Evolutionary conservation across 2,797 vertebrate species (phyloP), one percentile per base, ranked within the genome.

Genomic region (Falco cherrug): DNA sequence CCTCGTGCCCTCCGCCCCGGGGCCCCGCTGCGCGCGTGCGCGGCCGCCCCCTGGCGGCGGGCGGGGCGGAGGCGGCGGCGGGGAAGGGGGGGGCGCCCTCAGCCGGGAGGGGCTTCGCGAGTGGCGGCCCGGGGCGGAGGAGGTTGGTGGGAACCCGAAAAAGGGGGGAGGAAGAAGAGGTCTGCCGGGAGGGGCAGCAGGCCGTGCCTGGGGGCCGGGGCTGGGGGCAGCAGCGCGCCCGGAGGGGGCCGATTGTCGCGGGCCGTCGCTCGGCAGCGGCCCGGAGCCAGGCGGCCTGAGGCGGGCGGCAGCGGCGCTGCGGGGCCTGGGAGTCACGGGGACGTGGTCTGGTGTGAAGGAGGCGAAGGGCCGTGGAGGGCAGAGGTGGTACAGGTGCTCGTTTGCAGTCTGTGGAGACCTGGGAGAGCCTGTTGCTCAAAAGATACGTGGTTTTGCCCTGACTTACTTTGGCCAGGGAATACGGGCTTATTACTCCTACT

Each of bases 401-500:
- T 6, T 3, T 6, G 5, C 0, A 41, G 3, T 10, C 5, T 9
- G 31, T 8, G 67, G 63, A 1, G 33, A 11, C 26, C 60, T 25
- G 1, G 33, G 5, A 6, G 60, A 37, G n/a, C 28, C 28, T 18
- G 22, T 11, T 24, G 20, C 48, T 51, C 14, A 5, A 5, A 2
- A 16, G 39, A 8, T 2, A 1, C 2, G 1, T 20, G 11, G 0
- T 21, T 47, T 51, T 14, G 11, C 22, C 16, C 19, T 37, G 0
- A 2, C 4, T 3, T 22, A 53, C 1, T 11, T 18, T 73, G 9
- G 21, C 15, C 16, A 2, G 48, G 29, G 13, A n/a, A 2, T 26
- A 4, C 10, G 4, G 4, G 8, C 14, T 12, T 13, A 2, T 73
- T 69, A 1, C 3, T 35, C 8, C 5, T 13, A 2, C 21, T 35